Percentiles rank a stretch among this genome's conserved stretches.
Conservation (phyloP, 1,140 invertebrate species). For the Dermatophagoides farinae region DNA sequence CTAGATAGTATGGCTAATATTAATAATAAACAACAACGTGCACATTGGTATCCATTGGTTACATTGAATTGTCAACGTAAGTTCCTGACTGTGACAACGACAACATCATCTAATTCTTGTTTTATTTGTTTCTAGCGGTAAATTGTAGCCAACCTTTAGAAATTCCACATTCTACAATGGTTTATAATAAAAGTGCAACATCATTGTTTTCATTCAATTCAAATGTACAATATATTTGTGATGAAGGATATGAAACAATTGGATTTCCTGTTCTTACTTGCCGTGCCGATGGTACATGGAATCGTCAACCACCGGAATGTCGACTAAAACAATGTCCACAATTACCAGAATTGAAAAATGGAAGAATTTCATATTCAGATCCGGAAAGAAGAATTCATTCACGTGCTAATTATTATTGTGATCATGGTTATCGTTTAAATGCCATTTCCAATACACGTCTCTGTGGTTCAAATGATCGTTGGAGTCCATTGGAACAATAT, state of each 20-base stretch:
- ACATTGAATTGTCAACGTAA: slow-evolving; percentile 6
- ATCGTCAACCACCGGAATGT: neutral
- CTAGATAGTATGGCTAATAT: neutral
- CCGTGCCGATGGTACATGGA: neutral
- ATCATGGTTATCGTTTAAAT: neutral
- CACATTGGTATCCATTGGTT: neutral
- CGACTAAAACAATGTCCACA: slow-evolving; percentile 7
- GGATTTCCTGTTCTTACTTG: slow-evolving; percentile 8
- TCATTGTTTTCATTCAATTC: neutral
- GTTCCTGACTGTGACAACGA: neutral
- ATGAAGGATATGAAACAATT: slow-evolving; percentile 3
- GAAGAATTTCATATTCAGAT: neutral
- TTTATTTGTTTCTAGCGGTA: too few species aligned
- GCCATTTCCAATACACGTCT: neutral
- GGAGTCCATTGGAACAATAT: slow-evolving; percentile 1
- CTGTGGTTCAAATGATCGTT: slow-evolving; percentile 2
- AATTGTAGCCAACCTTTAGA: too few species aligned
- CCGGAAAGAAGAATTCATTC: neutral
- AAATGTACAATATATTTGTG: slow-evolving; percentile 4
- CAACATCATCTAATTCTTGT: neutral
- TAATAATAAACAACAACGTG: neutral
- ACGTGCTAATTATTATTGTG: neutral
- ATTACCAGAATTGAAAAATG: neutral
- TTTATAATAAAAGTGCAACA: neutral
- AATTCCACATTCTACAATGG: too few species aligned